phyloP scores from a whole-genome alignment of 2,888 invertebrate species.

The Polydrusus pterygomalis region DNA sequence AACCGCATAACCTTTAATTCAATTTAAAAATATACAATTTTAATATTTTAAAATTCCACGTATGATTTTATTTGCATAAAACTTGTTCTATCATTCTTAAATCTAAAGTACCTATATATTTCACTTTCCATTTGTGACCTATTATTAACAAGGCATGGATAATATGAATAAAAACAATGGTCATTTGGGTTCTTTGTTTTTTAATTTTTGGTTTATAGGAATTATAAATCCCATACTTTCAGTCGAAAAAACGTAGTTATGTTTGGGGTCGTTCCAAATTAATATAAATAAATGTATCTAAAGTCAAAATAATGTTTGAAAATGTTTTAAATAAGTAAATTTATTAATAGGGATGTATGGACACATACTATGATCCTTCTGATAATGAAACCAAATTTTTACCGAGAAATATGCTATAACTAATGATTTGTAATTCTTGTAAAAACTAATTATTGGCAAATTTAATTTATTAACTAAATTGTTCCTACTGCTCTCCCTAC shows the following conservation, averaged over 20 bases:
- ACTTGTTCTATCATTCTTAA: conserved; percentile 29
- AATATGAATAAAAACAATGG: conserved; percentile 35
- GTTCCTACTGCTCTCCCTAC: too few relatives aligned
- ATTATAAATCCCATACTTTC: neutral
- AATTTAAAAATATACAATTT: conserved; percentile 3
- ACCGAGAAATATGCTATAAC: too few relatives aligned
- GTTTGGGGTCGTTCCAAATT: neutral
- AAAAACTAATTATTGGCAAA: too few relatives aligned
- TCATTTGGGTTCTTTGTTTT: conserved; percentile 15
- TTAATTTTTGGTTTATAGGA: conserved; percentile 9
- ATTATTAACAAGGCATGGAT: conserved; percentile 32
- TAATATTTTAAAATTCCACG: conserved; percentile 24
- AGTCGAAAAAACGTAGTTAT: neutral
- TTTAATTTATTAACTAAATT: too few relatives aligned
- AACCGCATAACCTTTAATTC: neutral
- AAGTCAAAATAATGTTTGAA: too few relatives aligned
- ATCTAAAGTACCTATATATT: conserved; percentile 17
- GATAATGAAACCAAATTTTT: too few relatives aligned
- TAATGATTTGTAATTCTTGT: too few relatives aligned
- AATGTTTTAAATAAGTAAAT: too few relatives aligned
- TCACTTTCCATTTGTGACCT: conserved; percentile 28
- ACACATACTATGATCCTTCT: too few relatives aligned
- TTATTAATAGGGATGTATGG: too few relatives aligned
- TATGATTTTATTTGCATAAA: conserved; percentile 18
- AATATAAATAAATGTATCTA: neutral